These are phyloP conservation scores for Gobiocypris rarus DNA, from an alignment of 2,113 vertebrate genomes.

Conservation along the genomic window DNA sequence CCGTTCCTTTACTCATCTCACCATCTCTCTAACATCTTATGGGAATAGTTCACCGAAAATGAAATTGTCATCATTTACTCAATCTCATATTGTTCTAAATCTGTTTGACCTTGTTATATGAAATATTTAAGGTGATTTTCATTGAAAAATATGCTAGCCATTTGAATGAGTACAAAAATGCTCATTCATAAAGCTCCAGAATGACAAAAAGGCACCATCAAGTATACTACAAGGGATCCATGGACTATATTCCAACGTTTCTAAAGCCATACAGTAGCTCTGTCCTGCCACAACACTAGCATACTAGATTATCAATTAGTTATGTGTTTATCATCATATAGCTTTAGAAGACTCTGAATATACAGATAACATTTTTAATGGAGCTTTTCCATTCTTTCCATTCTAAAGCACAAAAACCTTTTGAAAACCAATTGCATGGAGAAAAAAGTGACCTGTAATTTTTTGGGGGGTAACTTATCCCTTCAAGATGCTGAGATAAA, in stretches of 20 bases:
- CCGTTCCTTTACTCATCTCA: background rate
- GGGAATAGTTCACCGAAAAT: background rate
- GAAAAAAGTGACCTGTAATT: too few relatives aligned
- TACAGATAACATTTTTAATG: too few relatives aligned
- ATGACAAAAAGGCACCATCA: background rate
- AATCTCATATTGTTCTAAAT: background rate
- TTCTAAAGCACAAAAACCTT: too few relatives aligned
- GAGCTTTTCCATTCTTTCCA: too few relatives aligned
- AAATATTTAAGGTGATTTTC: background rate
- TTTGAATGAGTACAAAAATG: too few relatives aligned
- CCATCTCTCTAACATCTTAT: slow-evolving; percentile 7
- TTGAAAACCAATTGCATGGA: too few relatives aligned
- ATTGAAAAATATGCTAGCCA: background rate
- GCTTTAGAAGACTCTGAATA: too few relatives aligned
- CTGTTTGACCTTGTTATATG: background rate
- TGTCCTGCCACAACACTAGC: too few relatives aligned
- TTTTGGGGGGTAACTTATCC: too few relatives aligned
- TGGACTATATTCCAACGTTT: background rate
- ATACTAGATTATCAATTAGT: too few relatives aligned
- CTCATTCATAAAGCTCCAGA: too few relatives aligned
- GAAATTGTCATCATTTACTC: background rate
- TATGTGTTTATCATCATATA: too few relatives aligned
- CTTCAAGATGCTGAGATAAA: background rate
- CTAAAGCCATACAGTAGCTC: background rate
- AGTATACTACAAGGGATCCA: background rate